phyloP scores from a whole-genome alignment of 2,888 invertebrate species.

The Unio delphinus region DNA sequence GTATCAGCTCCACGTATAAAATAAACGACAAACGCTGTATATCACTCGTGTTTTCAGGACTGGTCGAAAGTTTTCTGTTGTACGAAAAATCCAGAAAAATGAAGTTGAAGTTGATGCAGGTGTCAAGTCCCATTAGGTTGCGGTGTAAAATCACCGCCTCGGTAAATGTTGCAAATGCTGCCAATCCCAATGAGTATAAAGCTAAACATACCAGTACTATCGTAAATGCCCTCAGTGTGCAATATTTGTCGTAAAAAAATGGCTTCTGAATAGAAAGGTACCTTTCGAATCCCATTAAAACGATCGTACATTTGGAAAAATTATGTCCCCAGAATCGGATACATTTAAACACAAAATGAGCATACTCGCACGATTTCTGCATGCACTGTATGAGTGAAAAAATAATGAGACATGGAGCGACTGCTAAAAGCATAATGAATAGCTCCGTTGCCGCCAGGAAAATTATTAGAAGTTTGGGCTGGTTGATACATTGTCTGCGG shows the following conservation, averaged over 20 bases:
- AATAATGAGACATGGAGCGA: constrained; percentile 17
- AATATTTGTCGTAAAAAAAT: constrained; percentile 32
- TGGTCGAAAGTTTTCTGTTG: constrained; percentile 4
- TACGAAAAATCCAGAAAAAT: constrained; percentile 18
- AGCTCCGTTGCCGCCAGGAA: constrained; percentile 19
- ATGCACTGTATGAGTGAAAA: constrained; percentile 5
- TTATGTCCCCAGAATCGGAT: constrained; percentile 15
- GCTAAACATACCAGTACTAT: constrained; percentile 10
- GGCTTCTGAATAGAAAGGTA: constrained; percentile 29
- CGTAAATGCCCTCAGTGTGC: constrained; percentile 19
- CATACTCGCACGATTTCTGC: neutral
- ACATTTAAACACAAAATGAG: constrained; percentile 16
- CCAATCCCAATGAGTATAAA: constrained; percentile 16
- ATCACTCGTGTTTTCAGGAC: neutral
- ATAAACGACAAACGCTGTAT: constrained; percentile 3
- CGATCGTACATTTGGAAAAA: constrained; percentile 32
- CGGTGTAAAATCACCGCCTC: constrained; percentile 13
- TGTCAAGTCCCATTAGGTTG: neutral
- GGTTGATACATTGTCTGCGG: constrained; percentile 18
- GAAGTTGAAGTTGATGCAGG: constrained; percentile 2
- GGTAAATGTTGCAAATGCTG: constrained; percentile 10
- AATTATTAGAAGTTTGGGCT: constrained; percentile 30
- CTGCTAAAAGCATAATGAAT: constrained; percentile 17
- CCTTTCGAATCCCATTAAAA: constrained; percentile 34
- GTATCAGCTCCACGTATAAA: constrained; percentile 12